phyloP scores from a whole-genome alignment of 2,797 vertebrate species.

The Anomalospiza imberbis region DNA sequence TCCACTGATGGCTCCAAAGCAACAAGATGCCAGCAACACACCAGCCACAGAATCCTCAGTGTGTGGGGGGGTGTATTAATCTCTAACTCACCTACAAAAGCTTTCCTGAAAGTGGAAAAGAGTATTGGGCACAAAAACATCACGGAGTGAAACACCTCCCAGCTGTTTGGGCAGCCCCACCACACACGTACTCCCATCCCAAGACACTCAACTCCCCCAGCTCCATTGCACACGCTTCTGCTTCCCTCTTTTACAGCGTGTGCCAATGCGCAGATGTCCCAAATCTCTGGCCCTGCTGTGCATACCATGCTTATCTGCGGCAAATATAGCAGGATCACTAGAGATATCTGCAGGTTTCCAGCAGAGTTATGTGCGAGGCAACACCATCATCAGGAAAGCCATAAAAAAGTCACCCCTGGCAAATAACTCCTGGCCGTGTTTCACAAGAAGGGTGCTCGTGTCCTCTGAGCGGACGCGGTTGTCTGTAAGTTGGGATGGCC shows the following conservation, averaged over 20 bases:
- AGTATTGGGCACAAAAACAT: neutral
- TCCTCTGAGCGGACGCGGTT: slow-evolving; percentile 4
- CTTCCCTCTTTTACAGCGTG: neutral
- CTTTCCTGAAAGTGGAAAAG: neutral
- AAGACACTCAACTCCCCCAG: neutral
- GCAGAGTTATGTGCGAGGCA: slow-evolving; percentile 23
- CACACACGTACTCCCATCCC: accelerated
- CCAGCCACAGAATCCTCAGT: neutral
- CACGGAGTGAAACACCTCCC: neutral
- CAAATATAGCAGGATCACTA: slow-evolving; percentile 6
- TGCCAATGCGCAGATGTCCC: neutral
- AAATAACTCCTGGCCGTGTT: slow-evolving; percentile 40
- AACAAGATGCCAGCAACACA: neutral
- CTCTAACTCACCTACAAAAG: neutral
- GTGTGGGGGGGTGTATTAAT: neutral
- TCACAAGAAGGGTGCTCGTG: slow-evolving; percentile 38
- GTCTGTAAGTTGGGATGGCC: slow-evolving; percentile 25
- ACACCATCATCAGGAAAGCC: slow-evolving; percentile 31
- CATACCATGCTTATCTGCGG: slow-evolving; percentile 51
- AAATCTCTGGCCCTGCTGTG: neutral
- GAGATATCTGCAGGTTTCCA: slow-evolving; percentile 12
- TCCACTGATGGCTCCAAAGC: neutral
- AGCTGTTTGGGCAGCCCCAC: neutral
- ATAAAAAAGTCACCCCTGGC: slow-evolving; percentile 61
- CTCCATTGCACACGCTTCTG: neutral